Conservation (phyloP, 1,140 invertebrate genomes). For the Heterodera schachtii region DNA sequence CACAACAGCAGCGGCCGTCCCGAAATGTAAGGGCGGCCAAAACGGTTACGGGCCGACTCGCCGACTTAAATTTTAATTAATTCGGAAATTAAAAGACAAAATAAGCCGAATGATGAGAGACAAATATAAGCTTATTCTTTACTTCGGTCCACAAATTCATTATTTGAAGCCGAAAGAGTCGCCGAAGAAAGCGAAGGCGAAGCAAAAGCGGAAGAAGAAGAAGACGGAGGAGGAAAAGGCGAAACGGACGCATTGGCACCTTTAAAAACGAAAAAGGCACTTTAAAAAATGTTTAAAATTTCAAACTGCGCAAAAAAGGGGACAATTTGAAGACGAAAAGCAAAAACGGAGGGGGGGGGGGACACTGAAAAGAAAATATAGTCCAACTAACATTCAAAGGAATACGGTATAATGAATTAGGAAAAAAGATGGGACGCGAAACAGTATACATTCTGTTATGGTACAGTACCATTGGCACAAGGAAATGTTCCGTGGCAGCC, state of each 20-base stretch:
- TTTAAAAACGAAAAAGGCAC: not conserved
- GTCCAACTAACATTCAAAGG: no score
- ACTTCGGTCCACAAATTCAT: not conserved
- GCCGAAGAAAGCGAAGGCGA: not conserved
- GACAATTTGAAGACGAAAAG: no score
- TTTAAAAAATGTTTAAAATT: no score
- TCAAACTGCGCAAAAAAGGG: no score
- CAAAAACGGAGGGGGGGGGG: no score
- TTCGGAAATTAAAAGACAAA: not conserved
- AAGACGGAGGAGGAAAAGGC: not conserved
- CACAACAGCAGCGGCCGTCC: conserved; percentile 27
- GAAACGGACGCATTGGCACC: not conserved
- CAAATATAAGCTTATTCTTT: not conserved
- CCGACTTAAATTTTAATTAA: conserved; percentile 16
- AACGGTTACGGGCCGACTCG: conserved; percentile 28
- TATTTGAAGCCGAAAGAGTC: not conserved
- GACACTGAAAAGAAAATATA: no score
- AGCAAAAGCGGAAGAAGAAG: not conserved
- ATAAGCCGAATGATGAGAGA: not conserved
- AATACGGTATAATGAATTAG: no score
- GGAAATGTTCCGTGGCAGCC: not conserved
- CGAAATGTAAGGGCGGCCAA: conserved; percentile 30
- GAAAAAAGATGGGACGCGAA: no score
- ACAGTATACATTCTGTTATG: no score
- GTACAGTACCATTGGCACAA: not conserved